A percentile compares a stretch with the other conserved stretches of the same genome.
These are phyloP conservation scores for Dendrolimus kikuchii DNA, from an alignment of 1,140 invertebrate species.

Conservation along the genomic window DNA sequence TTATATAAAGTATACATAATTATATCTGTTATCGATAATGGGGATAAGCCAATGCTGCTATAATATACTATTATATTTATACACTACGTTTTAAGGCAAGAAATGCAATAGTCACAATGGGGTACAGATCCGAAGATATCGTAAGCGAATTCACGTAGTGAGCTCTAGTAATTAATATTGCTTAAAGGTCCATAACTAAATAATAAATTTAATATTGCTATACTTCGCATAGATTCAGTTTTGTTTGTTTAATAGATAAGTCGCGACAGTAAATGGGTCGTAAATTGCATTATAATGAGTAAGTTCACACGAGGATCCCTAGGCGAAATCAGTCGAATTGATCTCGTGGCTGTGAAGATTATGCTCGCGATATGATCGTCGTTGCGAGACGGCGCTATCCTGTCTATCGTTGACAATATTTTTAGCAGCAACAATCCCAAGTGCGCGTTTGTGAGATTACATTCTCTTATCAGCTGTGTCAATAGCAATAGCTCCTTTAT, in stretches of 20 bases:
- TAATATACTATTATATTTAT: no score
- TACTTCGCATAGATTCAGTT: no score
- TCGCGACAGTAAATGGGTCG: conserved; percentile 3
- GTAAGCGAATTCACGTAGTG: no score
- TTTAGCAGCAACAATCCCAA: conserved; percentile 33
- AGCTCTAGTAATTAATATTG: no score
- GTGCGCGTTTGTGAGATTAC: conserved; percentile 25
- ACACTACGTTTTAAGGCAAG: no score
- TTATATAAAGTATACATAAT: no score
- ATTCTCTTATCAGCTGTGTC: conserved; percentile 30
- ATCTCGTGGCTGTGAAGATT: conserved; percentile 26
- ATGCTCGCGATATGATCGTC: conserved; percentile 26
- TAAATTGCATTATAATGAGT: conserved; percentile 2
- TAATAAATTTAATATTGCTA: no score
- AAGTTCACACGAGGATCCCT: conserved; percentile 1
- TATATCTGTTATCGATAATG: no score
- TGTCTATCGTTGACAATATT: conserved; percentile 33
- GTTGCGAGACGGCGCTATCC: conserved; percentile 12
- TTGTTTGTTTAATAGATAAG: background rate
- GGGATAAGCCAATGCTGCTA: no score
- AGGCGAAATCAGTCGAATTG: conserved; percentile 10
- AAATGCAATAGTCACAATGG: no score
- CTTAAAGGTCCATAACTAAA: no score
- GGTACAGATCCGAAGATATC: no score
- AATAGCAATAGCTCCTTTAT: conserved; percentile 27